Base-by-base conservation (phyloP, 2,888 invertebrate genomes). In the Cylindroiulus punctatus region DNA sequence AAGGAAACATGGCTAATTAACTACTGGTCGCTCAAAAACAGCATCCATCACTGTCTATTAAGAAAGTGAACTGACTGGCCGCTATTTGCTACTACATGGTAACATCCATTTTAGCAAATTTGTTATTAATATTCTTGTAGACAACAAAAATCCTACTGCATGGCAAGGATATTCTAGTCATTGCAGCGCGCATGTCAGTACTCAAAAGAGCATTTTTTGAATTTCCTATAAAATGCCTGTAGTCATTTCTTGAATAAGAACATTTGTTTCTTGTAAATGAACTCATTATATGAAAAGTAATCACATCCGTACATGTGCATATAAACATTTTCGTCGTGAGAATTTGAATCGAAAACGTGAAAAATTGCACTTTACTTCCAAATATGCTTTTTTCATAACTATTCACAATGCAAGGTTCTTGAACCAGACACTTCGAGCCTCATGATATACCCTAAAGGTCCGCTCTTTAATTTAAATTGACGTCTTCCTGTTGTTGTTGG, bases 1-100 rank as follows among this genome's bases (percentile, higher is more conserved):
- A 76, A 76, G 76, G 76, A 76, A 76, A 76, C 76, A 76, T 76
- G 76, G 76, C 76, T 76, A 76, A 76, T 76, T 76, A 76, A 76
- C 30, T 76, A 17, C 76, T 76, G 76, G 76, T 76, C 76, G 30
- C 30, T 76, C 76, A 76, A 76, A 76, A 76, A 30, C 76, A 76
- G 30, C 76, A 76, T 76, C 76, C 76, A 76, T 76, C 76, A 76
- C 76, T 76, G 76, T 76, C 76, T 76, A 14, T 76, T 30, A 76
- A 30, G 76, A 17, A 12, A 76, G 30, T 5, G 14, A 76, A 76
- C 76, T 76, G 30, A 76, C 76, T 76, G 76, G 30, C 76, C 30
- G 32, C 76, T 30, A 76, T 76, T 76, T 76, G 30, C 76, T 30
- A 32, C 17, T 26, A 17, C 76, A 32, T 30, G 30, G 12, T 76